Base-by-base conservation (phyloP, 2,888 invertebrate genomes). In the Philaethria dido region DNA sequence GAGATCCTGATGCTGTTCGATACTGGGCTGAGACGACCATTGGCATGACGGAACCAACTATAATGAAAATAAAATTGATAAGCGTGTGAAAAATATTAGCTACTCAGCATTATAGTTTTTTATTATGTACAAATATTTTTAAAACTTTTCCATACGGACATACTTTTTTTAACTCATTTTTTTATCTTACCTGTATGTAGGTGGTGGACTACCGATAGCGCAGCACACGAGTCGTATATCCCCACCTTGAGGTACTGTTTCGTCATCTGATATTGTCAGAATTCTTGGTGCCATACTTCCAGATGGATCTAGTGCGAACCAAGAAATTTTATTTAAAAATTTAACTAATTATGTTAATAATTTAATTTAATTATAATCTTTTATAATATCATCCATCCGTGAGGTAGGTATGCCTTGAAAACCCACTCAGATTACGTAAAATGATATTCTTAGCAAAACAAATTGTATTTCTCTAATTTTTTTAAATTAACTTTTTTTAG, bases 161-260 rank as follows among this genome's bases (percentile, higher is more conserved):
- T n/a, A n/a, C n/a, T n/a, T n/a, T n/a, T n/a, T n/a, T n/a, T n/a
- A n/a, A n/a, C n/a, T n/a, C n/a, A n/a, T 6, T 20, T 2, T 18
- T 45, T 18, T 8, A 44, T 64, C 14, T 48, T 52, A 95, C 94
- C 94, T 95, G 87, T 95, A 96, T 8, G 93, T 93, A 0, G 96
- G 96, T 0, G 95, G 94, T 9, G 96, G 96, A 75, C 94, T 95
- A 54, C 95, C 96, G 75, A 95, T 94, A 2, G 95, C 95, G 52
- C 95, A 94, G 82, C 96, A 96, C 3, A 95, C 94, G 14, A 96
- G 92, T 72, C 95, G 93, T 64, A 95, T 94, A 75, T 95, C 94
- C 25, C 94, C 94, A n/a, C 95, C 95, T 76, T 94, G 93, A 61
- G 93, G 93, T 4, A 94, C 94, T 61, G 93, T 93, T 68, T 89